Conservation (phyloP, 2,888 invertebrate genomes). For the Acholoe squamosa region DNA sequence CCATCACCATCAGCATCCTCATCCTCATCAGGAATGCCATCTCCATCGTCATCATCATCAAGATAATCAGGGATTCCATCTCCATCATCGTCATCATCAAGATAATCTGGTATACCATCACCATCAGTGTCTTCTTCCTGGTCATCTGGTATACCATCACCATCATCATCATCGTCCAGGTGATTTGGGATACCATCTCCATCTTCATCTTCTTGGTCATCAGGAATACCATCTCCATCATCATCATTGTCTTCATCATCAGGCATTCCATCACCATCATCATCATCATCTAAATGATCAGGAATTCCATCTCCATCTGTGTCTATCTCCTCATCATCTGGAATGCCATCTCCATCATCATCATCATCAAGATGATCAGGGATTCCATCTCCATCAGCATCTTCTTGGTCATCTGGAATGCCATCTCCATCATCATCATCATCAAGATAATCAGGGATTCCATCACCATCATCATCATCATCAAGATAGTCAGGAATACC, state of each 20-base stretch:
- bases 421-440: conserved; percentile 71
- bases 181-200: conserved; percentile 76
- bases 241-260: conserved; percentile 74
- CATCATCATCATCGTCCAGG: conserved; percentile 74
- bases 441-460: conserved; percentile 75
- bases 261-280: conserved; percentile 69
- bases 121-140: conserved; percentile 68
- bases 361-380: conserved; percentile 69
- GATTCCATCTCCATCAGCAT: conserved; percentile 75
- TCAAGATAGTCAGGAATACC: conserved; percentile 74
- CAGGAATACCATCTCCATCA: conserved; percentile 76
- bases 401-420: conserved; percentile 73
- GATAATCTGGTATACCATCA: conserved; percentile 71
- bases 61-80: conserved; percentile 71
- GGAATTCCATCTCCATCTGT: conserved; percentile 68
- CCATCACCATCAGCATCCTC: conserved; percentile 78
- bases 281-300: conserved; percentile 67
- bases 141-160: conserved; percentile 74
- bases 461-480: conserved; percentile 71
- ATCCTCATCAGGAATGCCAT: conserved; percentile 71
- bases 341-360: conserved; percentile 71
- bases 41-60: conserved; percentile 72
- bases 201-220: conserved; percentile 70
- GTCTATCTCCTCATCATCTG: conserved; percentile 69
- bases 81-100: conserved; percentile 69